Evolutionary conservation across 2,797 vertebrate genomes (phyloP).

Genomic region (Dipus sagitta): DNA sequence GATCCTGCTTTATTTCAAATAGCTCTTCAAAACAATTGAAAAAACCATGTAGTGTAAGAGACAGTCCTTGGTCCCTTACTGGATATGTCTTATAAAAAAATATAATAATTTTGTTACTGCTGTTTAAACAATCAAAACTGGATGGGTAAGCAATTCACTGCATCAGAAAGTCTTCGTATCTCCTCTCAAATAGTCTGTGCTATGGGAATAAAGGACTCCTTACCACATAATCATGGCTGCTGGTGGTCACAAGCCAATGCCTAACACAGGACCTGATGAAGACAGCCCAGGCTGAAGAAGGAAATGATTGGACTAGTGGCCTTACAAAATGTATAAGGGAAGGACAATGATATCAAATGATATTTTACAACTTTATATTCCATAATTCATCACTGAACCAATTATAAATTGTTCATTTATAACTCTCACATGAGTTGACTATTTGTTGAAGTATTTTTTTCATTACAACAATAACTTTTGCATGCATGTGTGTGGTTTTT

Average conservation of each 20-base stretch:
- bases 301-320: not conserved
- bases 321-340: not conserved
- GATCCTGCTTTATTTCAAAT: not conserved
- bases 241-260: not conserved
- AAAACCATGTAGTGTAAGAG: not conserved
- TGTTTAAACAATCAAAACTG: not conserved
- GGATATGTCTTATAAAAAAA: not conserved
- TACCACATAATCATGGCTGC: not conserved
- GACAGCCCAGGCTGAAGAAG: not conserved
- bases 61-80: not conserved
- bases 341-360: not conserved
- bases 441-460: not conserved
- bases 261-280: not conserved
- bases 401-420: not conserved
- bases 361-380: not conserved
- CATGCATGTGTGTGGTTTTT: not conserved
- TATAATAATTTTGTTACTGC: not conserved
- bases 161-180: not conserved
- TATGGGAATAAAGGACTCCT: not conserved
- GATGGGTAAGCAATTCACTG: not conserved
- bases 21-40: conserved; percentile 8
- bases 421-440: not conserved
- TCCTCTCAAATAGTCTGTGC: not conserved
- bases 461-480: not conserved
- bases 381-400: not conserved